Conservation (phyloP, 2,888 invertebrate genomes). For the Hirudinaria manillensis region DNA sequence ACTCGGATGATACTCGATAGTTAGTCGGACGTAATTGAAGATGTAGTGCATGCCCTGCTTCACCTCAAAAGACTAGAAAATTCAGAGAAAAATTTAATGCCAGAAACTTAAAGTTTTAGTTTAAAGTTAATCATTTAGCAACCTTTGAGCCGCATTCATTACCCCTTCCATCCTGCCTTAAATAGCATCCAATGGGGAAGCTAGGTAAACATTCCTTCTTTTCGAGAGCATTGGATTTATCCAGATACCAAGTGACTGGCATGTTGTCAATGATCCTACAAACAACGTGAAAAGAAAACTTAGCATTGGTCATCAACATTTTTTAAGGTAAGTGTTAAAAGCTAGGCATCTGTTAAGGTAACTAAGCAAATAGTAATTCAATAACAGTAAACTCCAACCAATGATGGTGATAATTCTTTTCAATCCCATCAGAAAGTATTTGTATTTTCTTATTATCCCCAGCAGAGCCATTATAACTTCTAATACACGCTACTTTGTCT, state of each 20-base stretch:
- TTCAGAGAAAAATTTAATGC: background rate
- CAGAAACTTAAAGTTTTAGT: background rate
- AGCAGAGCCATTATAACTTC: conserved; percentile 68
- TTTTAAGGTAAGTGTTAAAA: background rate
- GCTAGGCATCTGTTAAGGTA: background rate
- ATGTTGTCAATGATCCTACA: conserved; percentile 74
- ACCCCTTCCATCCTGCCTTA: background rate
- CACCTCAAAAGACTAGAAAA: background rate
- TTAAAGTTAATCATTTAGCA: background rate
- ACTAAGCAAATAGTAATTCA: background rate
- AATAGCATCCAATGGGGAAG: conserved; percentile 94
- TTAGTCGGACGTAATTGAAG: conserved; percentile 92
- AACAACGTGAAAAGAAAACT: background rate
- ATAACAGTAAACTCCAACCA: conserved; percentile 61
- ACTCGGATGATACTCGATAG: conserved; percentile 76
- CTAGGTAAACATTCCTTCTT: conserved; percentile 78
- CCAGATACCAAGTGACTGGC: conserved; percentile 90
- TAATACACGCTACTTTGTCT: conserved; percentile 61
- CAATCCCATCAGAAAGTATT: conserved; percentile 81
- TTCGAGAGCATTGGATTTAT: conserved; percentile 22
- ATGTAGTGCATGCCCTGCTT: conserved; percentile 73
- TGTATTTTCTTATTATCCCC: conserved; percentile 66
- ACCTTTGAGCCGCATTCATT: conserved; percentile 7
- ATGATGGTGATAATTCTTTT: conserved; percentile 93
- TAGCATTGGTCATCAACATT: background rate